These are phyloP conservation scores for Maniola hyperantus DNA, from an alignment of 2,888 invertebrate species.

Conservation along the genomic window DNA sequence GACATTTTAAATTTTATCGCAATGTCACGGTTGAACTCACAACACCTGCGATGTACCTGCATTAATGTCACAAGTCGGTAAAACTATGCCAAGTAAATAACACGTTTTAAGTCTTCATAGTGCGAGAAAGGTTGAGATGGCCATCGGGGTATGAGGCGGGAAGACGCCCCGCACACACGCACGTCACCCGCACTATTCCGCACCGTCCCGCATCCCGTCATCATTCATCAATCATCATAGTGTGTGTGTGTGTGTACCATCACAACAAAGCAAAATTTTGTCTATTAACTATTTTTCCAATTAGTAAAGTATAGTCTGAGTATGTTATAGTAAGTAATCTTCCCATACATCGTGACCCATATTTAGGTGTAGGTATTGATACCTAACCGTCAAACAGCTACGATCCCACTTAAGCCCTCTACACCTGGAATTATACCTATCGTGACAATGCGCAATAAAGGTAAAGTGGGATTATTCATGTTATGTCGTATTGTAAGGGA, in stretches of 20 bases:
- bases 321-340: too few species aligned
- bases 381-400: slow-evolving; percentile 60
- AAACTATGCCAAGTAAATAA: neutral
- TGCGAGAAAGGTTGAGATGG: too few species aligned
- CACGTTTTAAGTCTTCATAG: too few species aligned
- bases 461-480: slow-evolving; percentile 41
- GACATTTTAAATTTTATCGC: slow-evolving; percentile 67
- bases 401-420: slow-evolving; percentile 60
- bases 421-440: slow-evolving; percentile 69
- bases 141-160: too few species aligned
- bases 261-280: too few species aligned
- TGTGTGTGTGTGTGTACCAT: too few species aligned
- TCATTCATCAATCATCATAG: too few species aligned
- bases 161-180: too few species aligned
- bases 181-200: too few species aligned
- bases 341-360: neutral
- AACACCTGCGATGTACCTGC: slow-evolving; percentile 52
- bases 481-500: slow-evolving; percentile 15
- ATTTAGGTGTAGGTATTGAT: neutral
- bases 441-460: slow-evolving; percentile 76
- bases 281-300: too few species aligned
- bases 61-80: slow-evolving; percentile 31
- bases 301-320: too few species aligned
- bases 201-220: too few species aligned
- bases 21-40: slow-evolving; percentile 53